Evolutionary conservation across 2,797 vertebrate species (phyloP), one percentile per base, ranked within the genome.

Genomic region (Pagetopsis macropterus): DNA sequence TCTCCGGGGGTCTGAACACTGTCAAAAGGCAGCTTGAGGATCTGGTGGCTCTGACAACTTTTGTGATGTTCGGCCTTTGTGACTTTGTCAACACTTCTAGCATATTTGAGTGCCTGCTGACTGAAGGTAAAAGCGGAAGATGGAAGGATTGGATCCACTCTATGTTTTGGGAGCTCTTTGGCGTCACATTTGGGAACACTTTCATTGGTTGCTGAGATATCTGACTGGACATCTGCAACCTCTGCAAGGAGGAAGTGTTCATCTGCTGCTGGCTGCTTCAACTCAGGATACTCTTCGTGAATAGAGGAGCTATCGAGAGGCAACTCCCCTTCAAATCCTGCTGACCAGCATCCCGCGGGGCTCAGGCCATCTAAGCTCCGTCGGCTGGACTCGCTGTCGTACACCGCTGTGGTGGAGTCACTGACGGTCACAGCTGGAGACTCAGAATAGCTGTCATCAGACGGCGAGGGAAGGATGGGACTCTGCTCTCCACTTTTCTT

Each of bases 241-340:
- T 65, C 73, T 2, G 63, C 54, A 27, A 71, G 44, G 14, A 76
- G 19, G 17, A 88, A 83, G 17, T 58, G 51, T 9, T 79, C 55
- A 0, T 65, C 23, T 41, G 21, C 41, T 3, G 51, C 62, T 0
- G 4, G 8, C 13, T 51, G 75, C 44, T 81, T 61, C 0, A 56
- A 40, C 23, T 86, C 59, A 0, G 50, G 61, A 56, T 63, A 57
- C 2, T 92, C 91, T 51, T 93, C 91, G 0, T 90, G 90, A 27
- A 92, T 31, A 12, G 93, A 94, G 1, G 94, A 94, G 66, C 88
- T 93, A 16, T 94, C 93, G 0, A 94, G 76, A 5, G 92, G 93
- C 31, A 84, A 2, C 21, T 92, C 92, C 17, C 87, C 91, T 3
- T 92, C 92, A 10, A 89, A 33, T 3, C 43, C 81, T 48, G 70